Percentiles rank a stretch among this genome's conserved stretches.
These are phyloP conservation scores for Notodonta ziczac DNA, from an alignment of 2,888 invertebrate genomes.

Conservation along the genomic window DNA sequence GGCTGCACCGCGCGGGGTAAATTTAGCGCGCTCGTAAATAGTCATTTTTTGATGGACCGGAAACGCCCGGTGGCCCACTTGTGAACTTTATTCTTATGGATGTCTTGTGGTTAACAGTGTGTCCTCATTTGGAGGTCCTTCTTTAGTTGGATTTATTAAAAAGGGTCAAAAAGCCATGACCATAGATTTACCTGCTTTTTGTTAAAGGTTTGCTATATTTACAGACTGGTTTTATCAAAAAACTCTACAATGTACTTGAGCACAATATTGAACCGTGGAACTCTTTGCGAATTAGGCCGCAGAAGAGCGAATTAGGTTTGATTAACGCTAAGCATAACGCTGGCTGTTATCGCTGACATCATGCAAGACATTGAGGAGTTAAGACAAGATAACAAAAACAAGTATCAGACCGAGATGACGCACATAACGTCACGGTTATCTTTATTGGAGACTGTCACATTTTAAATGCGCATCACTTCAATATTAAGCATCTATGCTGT, in stretches of 20 bases:
- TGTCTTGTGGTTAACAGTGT: constrained; percentile 26
- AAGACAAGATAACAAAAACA: no score
- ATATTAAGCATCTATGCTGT: no score
- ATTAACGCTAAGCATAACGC: background rate
- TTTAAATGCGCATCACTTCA: no score
- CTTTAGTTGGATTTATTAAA: background rate
- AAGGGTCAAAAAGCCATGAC: no score
- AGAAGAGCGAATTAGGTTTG: no score
- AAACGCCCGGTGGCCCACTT: constrained; percentile 40
- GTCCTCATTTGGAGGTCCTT: constrained; percentile 14
- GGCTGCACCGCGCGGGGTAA: constrained; percentile 23
- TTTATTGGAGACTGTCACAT: no score
- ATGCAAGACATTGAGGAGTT: no score
- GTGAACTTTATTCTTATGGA: constrained; percentile 40
- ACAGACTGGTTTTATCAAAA: no score
- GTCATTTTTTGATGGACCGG: constrained; percentile 42
- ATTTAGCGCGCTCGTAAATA: constrained; percentile 46
- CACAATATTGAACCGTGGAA: background rate
- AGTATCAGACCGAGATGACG: no score
- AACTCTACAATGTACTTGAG: no score
- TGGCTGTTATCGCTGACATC: background rate
- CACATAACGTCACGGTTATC: no score
- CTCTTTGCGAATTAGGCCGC: background rate
- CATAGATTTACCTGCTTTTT: background rate
- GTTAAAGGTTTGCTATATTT: background rate